Evolutionary conservation across 1,140 invertebrate species (phyloP).

Genomic region (Leguminivora glycinivorella): DNA sequence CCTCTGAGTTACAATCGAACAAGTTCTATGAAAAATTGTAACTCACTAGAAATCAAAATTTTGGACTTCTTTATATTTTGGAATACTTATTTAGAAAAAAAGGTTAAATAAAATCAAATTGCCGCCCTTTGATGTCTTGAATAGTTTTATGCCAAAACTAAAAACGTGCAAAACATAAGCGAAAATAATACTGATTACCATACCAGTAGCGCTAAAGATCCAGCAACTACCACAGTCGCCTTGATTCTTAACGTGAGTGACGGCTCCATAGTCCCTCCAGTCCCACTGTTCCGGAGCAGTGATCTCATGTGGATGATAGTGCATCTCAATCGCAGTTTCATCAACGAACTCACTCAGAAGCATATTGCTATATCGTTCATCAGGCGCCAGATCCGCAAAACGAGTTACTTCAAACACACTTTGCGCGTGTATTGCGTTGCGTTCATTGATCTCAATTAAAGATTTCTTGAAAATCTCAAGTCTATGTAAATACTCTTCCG

Average conservation of each 20-base stretch:
- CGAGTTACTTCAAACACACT: not conserved
- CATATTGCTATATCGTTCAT: not conserved
- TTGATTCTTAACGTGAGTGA: slow-evolving; percentile 9
- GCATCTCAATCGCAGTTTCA: not conserved
- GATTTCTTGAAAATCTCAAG: slow-evolving; percentile 4
- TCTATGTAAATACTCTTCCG: not conserved
- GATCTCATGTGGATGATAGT: not conserved
- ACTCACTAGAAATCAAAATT: too few species aligned
- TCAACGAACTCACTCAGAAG: not conserved
- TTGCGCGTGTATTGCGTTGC: not conserved
- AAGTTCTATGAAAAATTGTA: too few species aligned
- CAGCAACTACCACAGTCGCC: not conserved
- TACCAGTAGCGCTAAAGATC: slow-evolving; percentile 2
- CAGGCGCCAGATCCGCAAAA: not conserved
- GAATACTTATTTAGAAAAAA: too few species aligned
- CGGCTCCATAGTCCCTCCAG: not conserved
- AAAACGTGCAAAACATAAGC: too few species aligned
- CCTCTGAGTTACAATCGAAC: too few species aligned
- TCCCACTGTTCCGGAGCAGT: not conserved
- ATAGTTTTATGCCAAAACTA: too few species aligned
- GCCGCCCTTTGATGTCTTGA: too few species aligned
- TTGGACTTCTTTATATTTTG: too few species aligned
- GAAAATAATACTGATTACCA: not conserved
- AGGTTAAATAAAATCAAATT: too few species aligned
- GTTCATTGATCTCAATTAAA: not conserved